Evolutionary conservation across 1,140 invertebrate species (phyloP), one percentile per base, ranked within the genome.

Genomic region (Goniozus legneri): DNA sequence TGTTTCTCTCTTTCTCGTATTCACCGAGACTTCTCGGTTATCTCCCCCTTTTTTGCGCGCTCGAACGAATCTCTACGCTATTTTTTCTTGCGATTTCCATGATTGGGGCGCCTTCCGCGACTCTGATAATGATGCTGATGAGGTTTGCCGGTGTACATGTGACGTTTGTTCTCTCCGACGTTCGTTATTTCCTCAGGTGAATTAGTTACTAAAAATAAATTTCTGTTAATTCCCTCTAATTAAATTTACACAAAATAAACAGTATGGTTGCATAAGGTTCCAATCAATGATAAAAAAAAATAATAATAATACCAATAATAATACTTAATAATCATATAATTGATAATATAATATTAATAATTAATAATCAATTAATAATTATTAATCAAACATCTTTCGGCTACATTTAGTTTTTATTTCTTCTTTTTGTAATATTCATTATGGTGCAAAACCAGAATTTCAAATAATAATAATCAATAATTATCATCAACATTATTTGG

Each of bases 81-180:
- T 44, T 66, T 67, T 62, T 62, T 70, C 47, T 61, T 69, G 36
- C 67, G 65, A 58, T 54, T 58, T 12, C 58, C 42, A 10, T 52
- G 46, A 41, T 32, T 55, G 37, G 34, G 34, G 21, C 54, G 50
- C 58, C 63, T 58, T 27, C 58, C 40, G 37, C 58, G 58, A 14
- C 46, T 48, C 20, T 37, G 24, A 35, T n/a, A n/a, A 40, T 35
- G 22, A 59, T 60, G 18, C 24, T 39, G 18, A 30, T 13, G 30
- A 52, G 53, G 18, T 38, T 37, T 4, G 36, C 14, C 33, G 24
- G 10, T 27, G 24, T 19, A 43, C 14, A 52, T 56, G 47, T 60
- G 12, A 34, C 44, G 8, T 55, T 50, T 14, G 18, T 43, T 8
- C 22, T 22, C 14, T 46, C 42, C 2, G 41, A 24, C 12, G n/a